Base-by-base conservation (phyloP, 2,113 vertebrate genomes). In the Upupa epops region DNA sequence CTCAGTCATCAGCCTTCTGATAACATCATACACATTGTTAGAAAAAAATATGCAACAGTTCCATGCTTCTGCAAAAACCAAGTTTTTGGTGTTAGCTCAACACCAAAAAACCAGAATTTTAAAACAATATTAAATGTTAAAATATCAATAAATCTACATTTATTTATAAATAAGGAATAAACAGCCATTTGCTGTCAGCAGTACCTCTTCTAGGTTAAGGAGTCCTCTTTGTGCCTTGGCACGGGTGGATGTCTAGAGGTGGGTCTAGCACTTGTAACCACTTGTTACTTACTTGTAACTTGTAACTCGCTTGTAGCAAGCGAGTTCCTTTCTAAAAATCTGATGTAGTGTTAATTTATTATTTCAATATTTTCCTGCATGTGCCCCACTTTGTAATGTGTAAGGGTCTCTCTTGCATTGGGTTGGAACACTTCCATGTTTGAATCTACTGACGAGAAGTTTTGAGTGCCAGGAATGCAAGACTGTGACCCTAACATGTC, bases 1-100 rank as follows among this genome's bases (percentile, higher is more conserved):
- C 31, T 82, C 73, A 59, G 37, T 65, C 81, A 65, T 61, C 59
- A 73, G n/a, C 56, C 63, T 78, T 73, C 29, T 60, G 28, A 74
- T 46, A 76, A 55, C 24, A 61, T 55, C 36, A 48, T 5, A 12
- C 3, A 34, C 0, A 0, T 25, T 69, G 16, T 45, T 73, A 90
- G 70, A 84, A 78, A 82, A 60, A 77, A 86, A 86, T 17, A 61
- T 1, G n/a, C 12, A 69, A 29, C 54, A 17, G 13, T 26, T 48
- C 29, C 13, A 22, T 7, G 3, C 29, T 28, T 55, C 69, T 64
- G 52, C 34, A 59, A 85, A 88, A 45, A 31, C 45, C 88, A 89
- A 48, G 32, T n/a, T 91, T 51, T 93, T 78, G 18, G 31, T 18
- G 31, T 56, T 51, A 86, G 71, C 64, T 66, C 66, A 55, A 32